Base-by-base conservation (phyloP, 2,888 invertebrate genomes). In the Pseudeuparius sepicola region DNA sequence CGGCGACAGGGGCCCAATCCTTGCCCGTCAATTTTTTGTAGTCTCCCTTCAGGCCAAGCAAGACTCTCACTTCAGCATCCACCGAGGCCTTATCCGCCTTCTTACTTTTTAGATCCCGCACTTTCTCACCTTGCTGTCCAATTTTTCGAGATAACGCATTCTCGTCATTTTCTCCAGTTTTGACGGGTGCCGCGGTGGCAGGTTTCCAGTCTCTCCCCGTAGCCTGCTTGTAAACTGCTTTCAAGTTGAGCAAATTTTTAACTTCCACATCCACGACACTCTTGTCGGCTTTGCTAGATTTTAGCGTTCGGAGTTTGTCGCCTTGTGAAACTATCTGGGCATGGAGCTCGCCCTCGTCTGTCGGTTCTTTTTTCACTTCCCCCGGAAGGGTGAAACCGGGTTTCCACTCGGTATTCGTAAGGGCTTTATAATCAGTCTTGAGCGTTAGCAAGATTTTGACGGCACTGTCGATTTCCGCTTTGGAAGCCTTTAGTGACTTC, bases 1-100 rank as follows among this genome's bases (percentile, higher is more conserved):
- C 11, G 6, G 20, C 20, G 11, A 41, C 50, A 4, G 54, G 52
- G 26, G 68, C 70, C 70, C 77, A 73, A 37, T 80, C 79, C 47
- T 64, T 52, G 3, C 60, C 82, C 3, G 77, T 77, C 24, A 67
- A 54, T 7, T 68, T 62, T 58, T 89, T 90, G 61, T 77, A 90
- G 41, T 85, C 73, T 0, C 70, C 64, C 61, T 92, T 92, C 2
- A 89, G 58, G 6, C 67, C 67, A 13, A 87, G 56, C 2, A 90
- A 63, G 18, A 62, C 56, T 52, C 83, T 76, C 2, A 72, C 73
- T 47, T 67, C 74, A 15, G 56, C 56, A 41, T 73, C 65, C 24
- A 64, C 44, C 2, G 34, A 44, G 40, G 64, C 56, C 53, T 70
- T 70, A 12, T 59, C 59, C 2, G 66, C 61, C 53, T 73, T 55